A percentile compares a stretch with the other conserved stretches of the same genome.
These are phyloP conservation scores for Phaetusa simplex DNA, from an alignment of 2,113 vertebrate genomes.

Conservation along the genomic window DNA sequence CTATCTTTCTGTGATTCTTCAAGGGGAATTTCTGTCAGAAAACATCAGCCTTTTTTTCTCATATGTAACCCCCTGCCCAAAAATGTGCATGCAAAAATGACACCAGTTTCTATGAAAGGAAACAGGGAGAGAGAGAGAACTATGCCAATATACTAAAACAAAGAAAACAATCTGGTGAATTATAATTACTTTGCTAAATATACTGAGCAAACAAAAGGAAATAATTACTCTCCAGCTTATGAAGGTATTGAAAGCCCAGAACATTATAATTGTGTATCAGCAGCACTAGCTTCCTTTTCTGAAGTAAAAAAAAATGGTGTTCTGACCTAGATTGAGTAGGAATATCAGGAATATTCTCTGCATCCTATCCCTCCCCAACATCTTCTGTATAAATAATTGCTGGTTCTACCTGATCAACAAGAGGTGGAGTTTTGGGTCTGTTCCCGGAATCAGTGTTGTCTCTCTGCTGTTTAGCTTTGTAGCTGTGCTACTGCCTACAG, in stretches of 20 bases:
- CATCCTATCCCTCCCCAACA: background rate
- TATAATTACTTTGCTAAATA: slow-evolving; percentile 56
- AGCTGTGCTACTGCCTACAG: background rate
- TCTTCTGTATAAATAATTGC: background rate
- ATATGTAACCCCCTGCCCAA: background rate
- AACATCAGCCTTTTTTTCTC: background rate
- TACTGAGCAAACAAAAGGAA: slow-evolving; percentile 33
- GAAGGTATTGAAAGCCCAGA: slow-evolving; percentile 14
- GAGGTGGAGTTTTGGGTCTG: background rate
- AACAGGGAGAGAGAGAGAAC: background rate
- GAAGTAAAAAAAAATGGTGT: background rate
- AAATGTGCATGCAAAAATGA: background rate
- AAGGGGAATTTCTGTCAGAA: background rate
- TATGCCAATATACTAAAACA: background rate
- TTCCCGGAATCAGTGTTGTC: background rate
- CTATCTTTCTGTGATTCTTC: background rate
- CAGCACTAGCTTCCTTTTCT: background rate
- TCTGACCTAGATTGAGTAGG: background rate
- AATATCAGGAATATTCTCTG: background rate
- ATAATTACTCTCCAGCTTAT: background rate
- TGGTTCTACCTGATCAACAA: background rate
- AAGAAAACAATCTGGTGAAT: background rate
- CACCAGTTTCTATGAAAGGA: background rate
- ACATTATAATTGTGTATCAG: background rate
- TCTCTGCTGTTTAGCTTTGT: background rate